A percentile compares a stretch with the other conserved stretches of the same genome.
Conservation (phyloP, 2,888 invertebrate species). For the Stramonita haemastoma region DNA sequence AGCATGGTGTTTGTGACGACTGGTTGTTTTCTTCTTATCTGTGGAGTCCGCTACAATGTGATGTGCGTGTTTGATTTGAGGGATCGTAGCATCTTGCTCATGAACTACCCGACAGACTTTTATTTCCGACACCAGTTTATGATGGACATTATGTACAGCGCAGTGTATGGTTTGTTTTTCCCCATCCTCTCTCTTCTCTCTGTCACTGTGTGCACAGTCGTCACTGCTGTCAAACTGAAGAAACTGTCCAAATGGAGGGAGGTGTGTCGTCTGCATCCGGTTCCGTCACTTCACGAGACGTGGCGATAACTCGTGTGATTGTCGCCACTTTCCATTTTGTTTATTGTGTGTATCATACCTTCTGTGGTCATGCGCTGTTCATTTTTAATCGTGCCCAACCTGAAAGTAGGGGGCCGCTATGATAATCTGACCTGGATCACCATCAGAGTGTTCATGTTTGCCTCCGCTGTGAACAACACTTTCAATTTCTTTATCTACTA, state of each 20-base stretch:
- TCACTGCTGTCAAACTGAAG: background rate
- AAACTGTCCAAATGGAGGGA: background rate
- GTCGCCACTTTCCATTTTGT: background rate
- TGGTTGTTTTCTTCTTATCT: background rate
- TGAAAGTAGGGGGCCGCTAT: background rate
- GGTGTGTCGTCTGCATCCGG: background rate
- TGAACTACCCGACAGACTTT: background rate
- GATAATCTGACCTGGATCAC: background rate
- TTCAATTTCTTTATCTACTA: slow-evolving; percentile 9
- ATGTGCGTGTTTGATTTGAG: background rate
- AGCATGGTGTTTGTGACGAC: background rate
- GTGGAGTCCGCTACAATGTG: background rate
- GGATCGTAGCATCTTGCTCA: background rate
- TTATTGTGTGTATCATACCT: background rate
- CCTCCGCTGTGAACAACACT: background rate
- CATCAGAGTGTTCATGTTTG: background rate
- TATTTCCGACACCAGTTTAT: background rate
- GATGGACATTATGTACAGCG: background rate
- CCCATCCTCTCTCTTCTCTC: background rate
- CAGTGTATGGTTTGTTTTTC: background rate
- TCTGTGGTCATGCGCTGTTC: background rate
- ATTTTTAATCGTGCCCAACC: background rate
- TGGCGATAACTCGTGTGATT: background rate
- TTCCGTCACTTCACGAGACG: background rate
- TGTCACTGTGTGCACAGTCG: background rate